Base-by-base conservation (phyloP, 1,140 invertebrate species). In the Heliconius congener region DNA sequence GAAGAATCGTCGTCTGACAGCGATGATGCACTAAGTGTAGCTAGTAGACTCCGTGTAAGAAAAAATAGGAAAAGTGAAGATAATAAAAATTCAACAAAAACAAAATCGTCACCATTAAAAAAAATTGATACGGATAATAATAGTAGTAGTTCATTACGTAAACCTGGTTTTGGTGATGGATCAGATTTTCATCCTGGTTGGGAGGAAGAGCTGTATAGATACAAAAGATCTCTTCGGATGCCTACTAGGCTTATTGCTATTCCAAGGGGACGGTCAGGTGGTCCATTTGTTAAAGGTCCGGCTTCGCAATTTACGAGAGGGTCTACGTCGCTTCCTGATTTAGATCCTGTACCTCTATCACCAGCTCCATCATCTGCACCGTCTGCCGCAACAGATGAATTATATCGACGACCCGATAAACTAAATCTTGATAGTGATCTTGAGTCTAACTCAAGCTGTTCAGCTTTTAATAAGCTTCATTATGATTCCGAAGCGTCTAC, bases 121-220 rank as follows among this genome's bases (percentile, higher is more conserved):
- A 80, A 89, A 95, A 94, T 74, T 86, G 60, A 66, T 30, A 13
- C 13, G 55, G 83, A 95, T 82, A 86, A 82, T 79, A 85, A 86
- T 87, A 75, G 91, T 91, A 87, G 87, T 91, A 87, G 86, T 5
- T 86, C 87, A 46, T 73, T 91, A 6, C 95, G 95, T 57, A 96
- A 97, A 87, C 95, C 96, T 3, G 92, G 95, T 23, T 97, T 97
- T 86, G 96, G 96, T 1, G 96, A 97, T 89, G 96, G 96, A n/a
- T 96, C 96, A 66, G 96, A 97, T 84, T 97, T 97, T 84, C 95
- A 95, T 82, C 97, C 97, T 0, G 97, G 97, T 0, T 98, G 97
- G 97, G 97, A 97, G 92, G 96, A 97, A 84, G 97, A 97, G 85
- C 95, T 98, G 34, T 97, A 97, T 84, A 96, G 96, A 81, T 98